Percentiles rank a stretch among this genome's conserved stretches.
Conservation (phyloP, 2,888 invertebrate genomes). For the Volucella inflata region DNA sequence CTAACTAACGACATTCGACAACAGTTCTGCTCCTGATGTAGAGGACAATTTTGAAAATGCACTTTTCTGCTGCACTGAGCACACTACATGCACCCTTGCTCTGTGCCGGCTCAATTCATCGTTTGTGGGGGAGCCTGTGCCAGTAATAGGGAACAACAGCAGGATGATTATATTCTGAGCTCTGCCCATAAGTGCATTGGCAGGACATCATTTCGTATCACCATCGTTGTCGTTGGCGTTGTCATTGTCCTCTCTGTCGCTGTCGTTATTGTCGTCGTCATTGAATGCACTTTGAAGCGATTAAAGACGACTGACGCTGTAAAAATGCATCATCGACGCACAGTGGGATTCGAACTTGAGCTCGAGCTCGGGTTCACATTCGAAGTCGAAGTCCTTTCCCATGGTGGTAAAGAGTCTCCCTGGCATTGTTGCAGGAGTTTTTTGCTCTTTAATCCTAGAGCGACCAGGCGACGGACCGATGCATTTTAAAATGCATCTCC, state of each 20-base stretch:
- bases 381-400: conserved; percentile 48
- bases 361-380: too few species aligned
- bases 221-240: conserved; percentile 54
- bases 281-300: conserved; percentile 70
- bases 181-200: conserved; percentile 70
- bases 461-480: conserved; percentile 23
- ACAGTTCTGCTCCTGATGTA: background rate
- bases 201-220: conserved; percentile 68
- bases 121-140: conserved; percentile 33
- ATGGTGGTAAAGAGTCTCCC: conserved; percentile 20
- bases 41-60: conserved; percentile 64
- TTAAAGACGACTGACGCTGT: conserved; percentile 61
- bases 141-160: background rate
- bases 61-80: conserved; percentile 74
- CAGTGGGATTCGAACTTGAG: background rate
- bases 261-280: too few species aligned
- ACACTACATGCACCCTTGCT: conserved; percentile 47
- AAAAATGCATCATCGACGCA: conserved; percentile 61
- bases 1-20: conserved; percentile 44
- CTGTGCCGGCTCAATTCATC: conserved; percentile 56
- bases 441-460: conserved; percentile 53
- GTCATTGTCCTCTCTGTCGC: too few species aligned
- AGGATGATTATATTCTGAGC: conserved; percentile 20
- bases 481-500: conserved; percentile 66
- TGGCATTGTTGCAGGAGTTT: conserved; percentile 49